Evolutionary conservation across 2,797 vertebrate genomes (phyloP), one percentile per base, ranked within the genome.

Genomic region (Scolopax bukidnonensis): DNA sequence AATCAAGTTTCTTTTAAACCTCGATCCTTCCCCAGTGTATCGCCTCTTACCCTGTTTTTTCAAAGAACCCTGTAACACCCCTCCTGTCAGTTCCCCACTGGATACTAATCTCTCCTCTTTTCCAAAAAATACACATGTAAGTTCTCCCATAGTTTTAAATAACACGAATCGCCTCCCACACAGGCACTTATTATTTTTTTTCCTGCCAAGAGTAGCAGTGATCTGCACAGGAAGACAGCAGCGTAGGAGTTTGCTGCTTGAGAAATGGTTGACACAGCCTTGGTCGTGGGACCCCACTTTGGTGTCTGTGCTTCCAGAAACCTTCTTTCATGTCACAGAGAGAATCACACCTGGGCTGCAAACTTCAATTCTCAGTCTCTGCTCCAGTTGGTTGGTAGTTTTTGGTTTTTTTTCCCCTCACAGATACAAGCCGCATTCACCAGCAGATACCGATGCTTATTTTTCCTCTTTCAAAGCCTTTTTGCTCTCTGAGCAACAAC

Each of bases 211-310:
- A 71, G 67, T 25, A 75, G 81, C 36, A 36, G 30, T 28, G 36
- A 84, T 92, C 54, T 87, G 74, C 74, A 74, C 18, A 87, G 75
- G 73, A 85, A 91, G 71, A 47, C 67, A 87, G 84, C 54, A 90
- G 60, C 50, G 92, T 87, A 93, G 93, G 95, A 96, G 95, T 95
- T 63, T 63, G 19, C 88, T 90, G 40, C 70, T 70, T 60, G 81
- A 90, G 81, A 90, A 78, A 63, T 45, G 59, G 59, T 89, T 93
- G 90, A 65, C 59, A 56, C 56, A 77, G 41, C 43, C 67, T 85
- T 9, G 14, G 47, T 85, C 10, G 40, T 21, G 64, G 51, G 70
- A 68, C 74, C 48, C 51, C n/a, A 11, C 33, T 79, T 79, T 1
- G 4, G 76, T 63, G 48, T 67, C 53, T 84, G 19, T 36, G 32